phyloP scores from a whole-genome alignment of 1,140 invertebrate genomes.

The Diploscapter pachys region DNA sequence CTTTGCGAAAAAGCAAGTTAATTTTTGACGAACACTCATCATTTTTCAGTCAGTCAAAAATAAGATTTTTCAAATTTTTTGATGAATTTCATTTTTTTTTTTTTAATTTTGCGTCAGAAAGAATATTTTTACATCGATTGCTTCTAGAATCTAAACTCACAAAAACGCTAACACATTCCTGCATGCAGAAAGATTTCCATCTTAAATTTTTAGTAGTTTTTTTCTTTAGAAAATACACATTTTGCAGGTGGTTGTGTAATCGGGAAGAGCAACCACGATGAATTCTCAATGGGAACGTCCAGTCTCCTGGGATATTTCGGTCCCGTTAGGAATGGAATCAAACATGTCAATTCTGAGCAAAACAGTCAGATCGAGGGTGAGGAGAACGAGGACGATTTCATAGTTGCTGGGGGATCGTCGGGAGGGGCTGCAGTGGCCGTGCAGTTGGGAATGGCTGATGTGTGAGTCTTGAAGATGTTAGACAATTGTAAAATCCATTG shows the following conservation, averaged over 20 bases:
- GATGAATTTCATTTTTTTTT: no score
- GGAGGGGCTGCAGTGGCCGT: conserved; percentile 92
- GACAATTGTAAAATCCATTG: no score
- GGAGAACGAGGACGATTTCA: conserved; percentile 49
- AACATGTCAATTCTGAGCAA: conserved; percentile 37
- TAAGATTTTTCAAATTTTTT: no score
- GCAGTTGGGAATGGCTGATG: conserved; percentile 70
- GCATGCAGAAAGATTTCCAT: no score
- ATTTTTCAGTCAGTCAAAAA: no score
- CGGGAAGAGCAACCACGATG: conserved; percentile 96
- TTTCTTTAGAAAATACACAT: conserved; percentile 9
- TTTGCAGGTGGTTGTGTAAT: conserved; percentile 75
- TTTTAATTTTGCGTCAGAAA: no score
- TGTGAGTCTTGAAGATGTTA: conserved; percentile 55
- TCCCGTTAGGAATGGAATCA: conserved; percentile 84
- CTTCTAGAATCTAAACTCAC: no score
- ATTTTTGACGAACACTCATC: no score
- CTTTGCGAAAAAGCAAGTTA: no score
- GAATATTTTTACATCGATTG: no score
- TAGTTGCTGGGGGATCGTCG: conserved; percentile 84
- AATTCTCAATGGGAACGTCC: conserved; percentile 90
- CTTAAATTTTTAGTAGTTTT: conserved; percentile 11
- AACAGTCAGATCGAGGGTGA: not conserved
- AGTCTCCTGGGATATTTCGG: conserved; percentile 84
- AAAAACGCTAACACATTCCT: no score